Evolutionary conservation across 2,888 invertebrate species (phyloP).

Genomic region (Alviniconcha strummeri): DNA sequence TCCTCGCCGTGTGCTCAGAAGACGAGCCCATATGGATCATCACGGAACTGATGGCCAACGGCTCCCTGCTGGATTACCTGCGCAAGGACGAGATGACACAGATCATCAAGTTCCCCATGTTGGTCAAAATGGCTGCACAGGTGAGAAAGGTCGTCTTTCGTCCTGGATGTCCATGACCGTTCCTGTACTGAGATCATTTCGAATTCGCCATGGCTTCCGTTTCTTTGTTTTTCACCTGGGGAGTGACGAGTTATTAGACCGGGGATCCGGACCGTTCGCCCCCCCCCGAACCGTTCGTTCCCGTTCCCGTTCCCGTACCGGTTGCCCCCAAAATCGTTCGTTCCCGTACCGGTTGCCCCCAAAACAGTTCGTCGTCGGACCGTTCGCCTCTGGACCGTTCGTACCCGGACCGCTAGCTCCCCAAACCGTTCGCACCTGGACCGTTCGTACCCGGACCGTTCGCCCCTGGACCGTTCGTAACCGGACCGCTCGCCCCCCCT

Average conservation of each 20-base stretch:
- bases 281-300: too few relatives aligned
- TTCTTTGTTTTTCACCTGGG: background rate
- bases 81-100: slow-evolving; percentile 87
- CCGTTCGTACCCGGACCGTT: too few relatives aligned
- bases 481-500: too few relatives aligned
- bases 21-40: slow-evolving; percentile 93
- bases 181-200: background rate
- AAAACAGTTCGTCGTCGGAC: too few relatives aligned
- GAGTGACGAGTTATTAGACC: background rate
- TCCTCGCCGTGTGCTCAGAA: slow-evolving; percentile 93
- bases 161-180: background rate
- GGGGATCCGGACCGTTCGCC: background rate
- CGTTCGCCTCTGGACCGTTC: too few relatives aligned
- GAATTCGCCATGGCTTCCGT: background rate
- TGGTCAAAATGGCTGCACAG: slow-evolving; percentile 98
- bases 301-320: background rate
- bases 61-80: slow-evolving; percentile 93
- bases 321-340: background rate
- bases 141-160: slow-evolving; percentile 61
- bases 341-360: too few relatives aligned
- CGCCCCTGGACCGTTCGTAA: too few relatives aligned
- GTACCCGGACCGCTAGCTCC: too few relatives aligned
- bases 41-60: slow-evolving; percentile 95
- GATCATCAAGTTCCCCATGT: slow-evolving; percentile 83
- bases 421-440: too few relatives aligned